phyloP scores from a whole-genome alignment of 2,888 invertebrate genomes.

The Heliconius erato region DNA sequence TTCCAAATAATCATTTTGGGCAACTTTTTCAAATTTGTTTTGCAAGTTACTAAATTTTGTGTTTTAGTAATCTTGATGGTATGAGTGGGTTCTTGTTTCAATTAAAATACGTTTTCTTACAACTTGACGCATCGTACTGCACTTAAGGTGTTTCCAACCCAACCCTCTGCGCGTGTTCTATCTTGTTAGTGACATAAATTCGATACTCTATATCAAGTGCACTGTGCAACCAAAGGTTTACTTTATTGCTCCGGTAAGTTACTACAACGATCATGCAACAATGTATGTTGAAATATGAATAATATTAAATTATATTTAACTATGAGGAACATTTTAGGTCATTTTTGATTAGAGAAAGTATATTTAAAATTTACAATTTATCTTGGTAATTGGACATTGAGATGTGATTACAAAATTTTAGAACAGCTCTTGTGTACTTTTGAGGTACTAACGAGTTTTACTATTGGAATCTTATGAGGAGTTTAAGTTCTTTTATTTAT shows the following conservation, averaged over 20 bases:
- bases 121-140: slow-evolving; percentile 42
- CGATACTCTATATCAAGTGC: slow-evolving; percentile 35
- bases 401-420: not conserved
- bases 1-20: not conserved
- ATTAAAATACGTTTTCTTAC: slow-evolving; percentile 35
- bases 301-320: slow-evolving; percentile 11
- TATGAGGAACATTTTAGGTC: not conserved
- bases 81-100: slow-evolving; percentile 4
- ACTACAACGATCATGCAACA: not conserved
- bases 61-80: not conserved
- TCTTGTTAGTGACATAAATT: slow-evolving; percentile 51
- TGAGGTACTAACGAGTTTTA: not conserved
- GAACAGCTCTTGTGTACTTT: not conserved
- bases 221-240: slow-evolving; percentile 26
- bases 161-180: slow-evolving; percentile 43
- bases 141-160: slow-evolving; percentile 52
- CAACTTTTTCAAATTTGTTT: not conserved
- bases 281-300: slow-evolving; percentile 7
- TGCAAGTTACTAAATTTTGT: not conserved
- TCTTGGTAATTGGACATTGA: not conserved
- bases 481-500: not conserved
- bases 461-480: not conserved
- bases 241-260: slow-evolving; percentile 25
- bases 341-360: slow-evolving; percentile 7
- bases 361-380: not conserved